A percentile compares a stretch with the other conserved stretches of the same genome.
Evolutionary conservation across 2,797 vertebrate genomes (phyloP).

Genomic region (Monodelphis domestica): DNA sequence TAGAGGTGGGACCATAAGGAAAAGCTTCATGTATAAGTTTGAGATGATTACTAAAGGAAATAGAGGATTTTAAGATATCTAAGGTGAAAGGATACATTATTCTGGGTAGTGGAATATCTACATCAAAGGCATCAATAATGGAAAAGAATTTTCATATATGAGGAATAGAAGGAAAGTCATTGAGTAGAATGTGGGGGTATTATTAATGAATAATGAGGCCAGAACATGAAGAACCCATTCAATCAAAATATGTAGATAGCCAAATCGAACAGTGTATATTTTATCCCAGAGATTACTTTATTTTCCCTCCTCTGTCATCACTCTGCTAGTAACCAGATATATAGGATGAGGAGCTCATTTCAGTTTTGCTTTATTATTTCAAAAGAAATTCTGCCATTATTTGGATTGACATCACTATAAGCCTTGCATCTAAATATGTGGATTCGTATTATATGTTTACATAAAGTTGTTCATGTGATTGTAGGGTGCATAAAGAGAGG

Average conservation of each 20-base stretch:
- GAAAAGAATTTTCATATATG: not conserved
- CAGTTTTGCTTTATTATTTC: not conserved
- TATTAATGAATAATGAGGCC: not conserved
- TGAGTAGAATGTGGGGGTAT: not conserved
- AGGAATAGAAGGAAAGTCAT: not conserved
- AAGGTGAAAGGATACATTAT: not conserved
- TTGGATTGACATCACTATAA: not conserved
- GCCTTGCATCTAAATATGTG: not conserved
- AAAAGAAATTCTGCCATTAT: not conserved
- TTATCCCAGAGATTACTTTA: not conserved
- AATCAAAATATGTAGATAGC: not conserved
- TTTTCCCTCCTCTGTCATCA: not conserved
- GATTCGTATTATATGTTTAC: no score
- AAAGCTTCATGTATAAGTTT: not conserved
- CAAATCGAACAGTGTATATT: not conserved
- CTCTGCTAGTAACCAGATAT: not conserved
- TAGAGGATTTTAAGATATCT: not conserved
- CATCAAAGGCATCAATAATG: not conserved
- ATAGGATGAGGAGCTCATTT: conserved; percentile 6
- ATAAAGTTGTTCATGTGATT: no score
- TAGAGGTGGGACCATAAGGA: not conserved
- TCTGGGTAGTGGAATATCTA: not conserved
- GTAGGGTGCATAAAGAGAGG: no score
- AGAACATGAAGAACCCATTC: not conserved
- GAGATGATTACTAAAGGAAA: not conserved